Evolutionary conservation across 2,888 invertebrate species (phyloP).

Genomic region (Acleris literana): DNA sequence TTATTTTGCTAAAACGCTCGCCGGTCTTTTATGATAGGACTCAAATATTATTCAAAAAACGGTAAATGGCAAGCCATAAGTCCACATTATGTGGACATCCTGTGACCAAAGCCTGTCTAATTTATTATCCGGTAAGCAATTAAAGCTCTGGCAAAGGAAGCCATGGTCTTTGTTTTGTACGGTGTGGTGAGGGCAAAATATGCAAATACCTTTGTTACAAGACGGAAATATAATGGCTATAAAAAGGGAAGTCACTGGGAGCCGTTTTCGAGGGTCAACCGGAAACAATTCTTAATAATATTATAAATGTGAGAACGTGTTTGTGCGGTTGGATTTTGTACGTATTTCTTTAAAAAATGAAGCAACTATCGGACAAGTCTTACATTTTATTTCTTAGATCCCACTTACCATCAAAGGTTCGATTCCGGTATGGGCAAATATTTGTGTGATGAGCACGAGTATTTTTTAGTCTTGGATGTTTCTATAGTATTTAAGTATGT

Average conservation of each 20-base stretch:
- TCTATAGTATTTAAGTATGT: no score
- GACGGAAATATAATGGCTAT: neutral
- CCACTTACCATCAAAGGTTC: no score
- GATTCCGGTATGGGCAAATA: no score
- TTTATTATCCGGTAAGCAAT: conserved; percentile 24
- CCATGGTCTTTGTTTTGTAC: conserved; percentile 12
- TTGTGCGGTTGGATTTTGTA: no score
- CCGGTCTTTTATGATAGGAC: neutral
- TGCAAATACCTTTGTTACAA: conserved; percentile 24
- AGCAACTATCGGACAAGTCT: no score
- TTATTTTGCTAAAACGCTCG: neutral
- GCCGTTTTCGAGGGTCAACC: neutral
- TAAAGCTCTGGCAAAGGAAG: conserved; percentile 21
- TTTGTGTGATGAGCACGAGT: no score
- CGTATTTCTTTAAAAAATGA: no score
- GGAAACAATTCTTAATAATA: no score
- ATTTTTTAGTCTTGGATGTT: no score
- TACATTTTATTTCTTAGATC: no score
- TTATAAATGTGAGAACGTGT: no score
- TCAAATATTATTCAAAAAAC: neutral
- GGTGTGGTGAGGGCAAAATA: conserved; percentile 11
- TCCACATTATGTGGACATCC: conserved; percentile 20
- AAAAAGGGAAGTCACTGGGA: neutral
- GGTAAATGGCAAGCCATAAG: conserved; percentile 3
- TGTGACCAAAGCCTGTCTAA: conserved; percentile 16